These are phyloP conservation scores for Thrips palmi DNA, from an alignment of 1,140 invertebrate genomes.

Conservation along the genomic window DNA sequence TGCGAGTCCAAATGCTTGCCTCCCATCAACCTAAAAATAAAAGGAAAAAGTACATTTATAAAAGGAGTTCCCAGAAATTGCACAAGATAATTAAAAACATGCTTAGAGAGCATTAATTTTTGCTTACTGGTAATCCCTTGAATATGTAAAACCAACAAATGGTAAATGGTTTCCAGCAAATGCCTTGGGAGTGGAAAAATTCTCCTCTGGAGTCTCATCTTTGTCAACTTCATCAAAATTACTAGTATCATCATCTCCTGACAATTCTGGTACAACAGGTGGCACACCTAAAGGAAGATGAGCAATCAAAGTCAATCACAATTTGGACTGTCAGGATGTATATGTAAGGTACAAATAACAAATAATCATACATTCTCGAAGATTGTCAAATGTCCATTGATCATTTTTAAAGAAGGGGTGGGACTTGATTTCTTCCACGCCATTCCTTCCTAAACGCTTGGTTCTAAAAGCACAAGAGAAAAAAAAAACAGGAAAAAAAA, in stretches of 20 bases:
- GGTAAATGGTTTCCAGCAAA: constrained; percentile 97
- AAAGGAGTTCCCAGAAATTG: background rate
- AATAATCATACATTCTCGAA: constrained; percentile 51
- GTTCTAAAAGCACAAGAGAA: constrained; percentile 31
- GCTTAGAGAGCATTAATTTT: background rate
- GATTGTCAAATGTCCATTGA: constrained; percentile 94
- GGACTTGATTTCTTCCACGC: constrained; percentile 84
- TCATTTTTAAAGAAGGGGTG: constrained; percentile 95
- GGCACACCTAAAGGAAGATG: constrained; percentile 43
- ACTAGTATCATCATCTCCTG: constrained; percentile 91
- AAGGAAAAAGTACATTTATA: constrained; percentile 7
- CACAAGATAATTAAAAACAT: constrained; percentile 7
- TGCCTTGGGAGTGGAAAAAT: constrained; percentile 88
- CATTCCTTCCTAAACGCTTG: constrained; percentile 81
- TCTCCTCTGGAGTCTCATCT: constrained; percentile 71
- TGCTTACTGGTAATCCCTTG: constrained; percentile 59
- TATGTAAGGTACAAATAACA: constrained; percentile 3
- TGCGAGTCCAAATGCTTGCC: too few species aligned
- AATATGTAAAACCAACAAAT: constrained; percentile 97
- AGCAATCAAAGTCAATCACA: background rate
- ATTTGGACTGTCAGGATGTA: constrained; percentile 6
- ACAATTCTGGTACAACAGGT: constrained; percentile 88
- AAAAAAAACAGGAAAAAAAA: constrained; percentile 8
- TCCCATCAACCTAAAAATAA: too few species aligned
- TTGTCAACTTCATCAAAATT: constrained; percentile 98